Base-by-base conservation (phyloP, 2,888 invertebrate genomes). In the Amaurobius ferox region DNA sequence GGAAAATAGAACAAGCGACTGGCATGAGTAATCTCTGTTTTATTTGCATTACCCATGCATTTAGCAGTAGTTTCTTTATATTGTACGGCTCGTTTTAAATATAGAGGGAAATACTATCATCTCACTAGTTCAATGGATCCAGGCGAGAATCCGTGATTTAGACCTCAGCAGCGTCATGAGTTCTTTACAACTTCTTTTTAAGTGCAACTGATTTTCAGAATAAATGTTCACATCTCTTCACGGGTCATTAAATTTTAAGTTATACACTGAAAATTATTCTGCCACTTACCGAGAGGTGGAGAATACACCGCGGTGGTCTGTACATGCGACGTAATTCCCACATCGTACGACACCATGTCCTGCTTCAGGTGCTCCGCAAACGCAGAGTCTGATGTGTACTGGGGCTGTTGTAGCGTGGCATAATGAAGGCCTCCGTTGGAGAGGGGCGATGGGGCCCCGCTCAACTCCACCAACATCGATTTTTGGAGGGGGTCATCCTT, bases 241-340 rank as follows among this genome's bases (percentile, higher is more conserved):
- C 16, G n/a, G 30, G 23, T 29, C 64, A 30, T 1, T 13, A 1
- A 26, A 11, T 6, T 19, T 26, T 23, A 61, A 61, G 7, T 7
- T 2, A 23, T 61, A 3, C 11, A 0, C 0, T 0, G 28, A 19
- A 11, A 29, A n/a, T 1, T 28, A 5, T n/a, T n/a, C n/a, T n/a
- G n/a, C n/a, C 39, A 89, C 85, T 88, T 87, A 89, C 94, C 94
- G 90, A 95, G 93, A 61, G 96, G 95, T 89, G 96, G 95, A 88
- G 96, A 95, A 91, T 96, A 96, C 7, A 96, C 93, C 76, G 92
- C 91, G 9, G 90, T 90, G 76, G 90, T 90, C 88, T 95, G 95
- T 28, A 95, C 94, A 88, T 89, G 89, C 11, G 88, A 88, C 90
- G 94, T 94, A 93, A 95, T 94, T 88, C 94, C 94, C 90, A 94